phyloP scores from a whole-genome alignment of 2,797 vertebrate species.

The Crypturellus tataupa region DNA sequence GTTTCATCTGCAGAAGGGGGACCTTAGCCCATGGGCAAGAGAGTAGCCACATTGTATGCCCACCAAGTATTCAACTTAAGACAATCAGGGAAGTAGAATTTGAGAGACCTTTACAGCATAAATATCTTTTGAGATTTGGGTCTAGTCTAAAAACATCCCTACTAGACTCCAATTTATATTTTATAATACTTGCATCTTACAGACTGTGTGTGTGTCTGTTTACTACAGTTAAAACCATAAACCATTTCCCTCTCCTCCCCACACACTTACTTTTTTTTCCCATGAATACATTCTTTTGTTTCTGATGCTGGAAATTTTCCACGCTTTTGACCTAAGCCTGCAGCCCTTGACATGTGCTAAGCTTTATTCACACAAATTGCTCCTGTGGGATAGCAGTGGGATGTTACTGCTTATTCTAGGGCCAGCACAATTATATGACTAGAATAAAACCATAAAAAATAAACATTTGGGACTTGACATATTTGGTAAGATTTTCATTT shows the following conservation, averaged over 20 bases:
- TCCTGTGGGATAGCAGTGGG: conserved; percentile 37
- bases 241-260: conserved; percentile 6
- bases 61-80: background rate
- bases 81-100: background rate
- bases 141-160: conserved; percentile 1
- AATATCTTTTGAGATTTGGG: background rate
- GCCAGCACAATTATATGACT: conserved; percentile 15
- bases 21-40: background rate
- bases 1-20: background rate
- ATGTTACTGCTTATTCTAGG: conserved; percentile 7
- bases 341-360: conserved; percentile 7
- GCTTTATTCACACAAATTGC: conserved; percentile 17
- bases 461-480: conserved; percentile 1
- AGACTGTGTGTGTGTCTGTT: conserved; percentile 52
- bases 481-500: background rate
- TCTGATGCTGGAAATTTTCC: conserved; percentile 64
- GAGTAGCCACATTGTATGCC: background rate
- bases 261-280: conserved; percentile 15
- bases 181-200: background rate
- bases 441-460: conserved; percentile 40
- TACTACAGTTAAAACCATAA: conserved; percentile 16
- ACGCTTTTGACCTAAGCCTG: conserved; percentile 36
- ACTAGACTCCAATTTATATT: conserved; percentile 11
- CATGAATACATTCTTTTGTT: conserved; percentile 48
- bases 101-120: background rate